A percentile compares a stretch with the other conserved stretches of the same genome.
Conservation (phyloP, 2,113 vertebrate species). For the Catharus fuscescens region DNA sequence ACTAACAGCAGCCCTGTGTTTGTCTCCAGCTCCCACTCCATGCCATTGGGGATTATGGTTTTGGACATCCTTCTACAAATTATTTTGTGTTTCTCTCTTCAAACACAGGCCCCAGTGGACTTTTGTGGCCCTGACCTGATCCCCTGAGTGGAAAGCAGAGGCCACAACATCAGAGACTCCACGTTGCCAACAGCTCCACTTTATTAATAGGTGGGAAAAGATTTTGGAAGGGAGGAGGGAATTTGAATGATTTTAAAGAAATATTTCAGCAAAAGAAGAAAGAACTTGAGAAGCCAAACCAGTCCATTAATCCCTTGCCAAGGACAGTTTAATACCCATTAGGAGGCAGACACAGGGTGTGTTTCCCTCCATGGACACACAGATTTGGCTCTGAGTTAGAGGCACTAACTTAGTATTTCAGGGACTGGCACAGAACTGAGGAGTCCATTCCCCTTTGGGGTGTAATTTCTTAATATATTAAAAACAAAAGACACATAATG, state of each 20-base stretch:
- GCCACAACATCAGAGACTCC: background rate
- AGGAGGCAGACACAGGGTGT: background rate
- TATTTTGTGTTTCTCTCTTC: background rate
- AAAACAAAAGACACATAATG: slow-evolving; percentile 21
- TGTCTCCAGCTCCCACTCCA: background rate
- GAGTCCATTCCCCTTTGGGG: background rate
- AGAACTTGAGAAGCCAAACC: background rate
- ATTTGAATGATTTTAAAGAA: background rate
- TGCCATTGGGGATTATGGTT: background rate
- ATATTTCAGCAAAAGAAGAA: background rate
- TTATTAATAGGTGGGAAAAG: background rate
- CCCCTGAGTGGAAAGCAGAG: background rate
- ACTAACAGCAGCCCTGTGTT: accelerated
- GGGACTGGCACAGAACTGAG: background rate
- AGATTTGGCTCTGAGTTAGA: background rate
- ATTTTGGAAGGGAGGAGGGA: background rate
- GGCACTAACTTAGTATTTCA: background rate
- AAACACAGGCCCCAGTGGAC: background rate
- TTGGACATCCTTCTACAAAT: background rate
- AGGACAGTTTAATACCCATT: slow-evolving; percentile 7
- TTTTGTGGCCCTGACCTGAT: background rate
- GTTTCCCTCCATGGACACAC: background rate
- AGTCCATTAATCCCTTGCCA: background rate
- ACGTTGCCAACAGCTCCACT: background rate
- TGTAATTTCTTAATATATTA: slow-evolving; percentile 25